Conservation (phyloP, 2,113 vertebrate genomes). For the Rhynchomys soricoides region DNA sequence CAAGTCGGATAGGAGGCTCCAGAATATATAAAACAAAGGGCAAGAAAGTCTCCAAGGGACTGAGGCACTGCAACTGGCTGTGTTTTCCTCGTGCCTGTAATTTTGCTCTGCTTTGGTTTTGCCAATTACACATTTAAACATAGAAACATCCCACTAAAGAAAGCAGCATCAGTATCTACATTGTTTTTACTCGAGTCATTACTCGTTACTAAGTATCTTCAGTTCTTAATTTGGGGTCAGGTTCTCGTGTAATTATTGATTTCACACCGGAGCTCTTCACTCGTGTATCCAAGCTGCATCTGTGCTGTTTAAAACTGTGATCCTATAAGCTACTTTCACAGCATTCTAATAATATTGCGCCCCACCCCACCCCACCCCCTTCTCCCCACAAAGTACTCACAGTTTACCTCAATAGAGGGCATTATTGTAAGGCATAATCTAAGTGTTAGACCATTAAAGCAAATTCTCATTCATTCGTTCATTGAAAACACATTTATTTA, state of each 20-base stretch:
- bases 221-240: slow-evolving; percentile 69
- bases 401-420: neutral
- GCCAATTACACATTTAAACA: slow-evolving; percentile 68
- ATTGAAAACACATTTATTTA: slow-evolving; percentile 1
- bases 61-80: neutral
- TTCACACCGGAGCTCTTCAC: slow-evolving; percentile 48
- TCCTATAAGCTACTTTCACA: slow-evolving; percentile 37
- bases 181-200: slow-evolving; percentile 72
- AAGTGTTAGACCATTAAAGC: neutral
- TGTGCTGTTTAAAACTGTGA: neutral
- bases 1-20: neutral
- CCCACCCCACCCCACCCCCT: neutral
- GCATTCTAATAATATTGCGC: neutral
- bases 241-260: slow-evolving; percentile 71
- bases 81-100: slow-evolving; percentile 36
- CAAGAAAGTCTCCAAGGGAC: slow-evolving; percentile 14
- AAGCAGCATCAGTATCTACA: slow-evolving; percentile 59
- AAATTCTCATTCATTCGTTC: neutral
- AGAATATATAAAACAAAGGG: neutral
- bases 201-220: slow-evolving; percentile 69
- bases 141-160: slow-evolving; percentile 62
- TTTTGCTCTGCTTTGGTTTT: slow-evolving; percentile 69
- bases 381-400: neutral
- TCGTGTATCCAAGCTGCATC: neutral
- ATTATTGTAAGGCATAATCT: neutral